Evolutionary conservation across 37 sponge, comb jelly and placozoan species (phyloP).

Genomic region (Chondrilla cf. caribensis): DNA sequence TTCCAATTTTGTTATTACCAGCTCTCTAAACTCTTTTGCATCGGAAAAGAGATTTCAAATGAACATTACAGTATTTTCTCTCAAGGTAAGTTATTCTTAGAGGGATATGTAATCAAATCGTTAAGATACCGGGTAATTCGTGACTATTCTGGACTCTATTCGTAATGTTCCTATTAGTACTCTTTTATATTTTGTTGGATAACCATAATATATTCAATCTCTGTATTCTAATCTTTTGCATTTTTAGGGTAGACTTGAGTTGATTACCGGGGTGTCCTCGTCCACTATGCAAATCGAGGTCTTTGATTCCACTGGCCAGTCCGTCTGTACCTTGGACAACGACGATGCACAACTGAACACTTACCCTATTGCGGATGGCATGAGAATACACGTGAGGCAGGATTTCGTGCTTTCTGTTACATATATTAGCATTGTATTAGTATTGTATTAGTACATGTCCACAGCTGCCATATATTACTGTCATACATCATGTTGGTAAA

Average conservation of each 20-base stretch:
- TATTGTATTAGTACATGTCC: background rate
- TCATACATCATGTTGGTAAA: background rate
- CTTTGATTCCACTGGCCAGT: slow-evolving; percentile 55
- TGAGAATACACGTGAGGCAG: slow-evolving; percentile 78
- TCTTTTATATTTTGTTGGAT: too few relatives aligned
- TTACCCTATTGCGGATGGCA: slow-evolving; percentile 46
- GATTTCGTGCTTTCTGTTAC: background rate
- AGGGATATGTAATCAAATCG: too few relatives aligned
- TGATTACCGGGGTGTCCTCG: slow-evolving; percentile 87
- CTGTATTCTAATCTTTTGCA: too few relatives aligned
- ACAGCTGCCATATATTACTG: too few relatives aligned
- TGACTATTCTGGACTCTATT: too few relatives aligned
- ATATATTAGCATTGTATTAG: background rate
- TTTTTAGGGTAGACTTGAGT: slow-evolving; percentile 94
- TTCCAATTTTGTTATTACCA: slow-evolving; percentile 38
- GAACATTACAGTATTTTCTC: slow-evolving; percentile 54
- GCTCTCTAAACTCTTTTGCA: slow-evolving; percentile 34
- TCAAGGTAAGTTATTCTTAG: slow-evolving; percentile 52
- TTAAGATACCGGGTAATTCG: too few relatives aligned
- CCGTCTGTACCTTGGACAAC: slow-evolving; percentile 65
- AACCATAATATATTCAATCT: too few relatives aligned
- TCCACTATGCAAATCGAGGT: slow-evolving; percentile 79
- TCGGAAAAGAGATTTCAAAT: slow-evolving; percentile 66
- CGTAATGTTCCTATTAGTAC: too few relatives aligned
- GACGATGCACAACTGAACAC: slow-evolving; percentile 68